Evolutionary conservation across 2,888 invertebrate species (phyloP).

Genomic region (Ectemnius continuus): DNA sequence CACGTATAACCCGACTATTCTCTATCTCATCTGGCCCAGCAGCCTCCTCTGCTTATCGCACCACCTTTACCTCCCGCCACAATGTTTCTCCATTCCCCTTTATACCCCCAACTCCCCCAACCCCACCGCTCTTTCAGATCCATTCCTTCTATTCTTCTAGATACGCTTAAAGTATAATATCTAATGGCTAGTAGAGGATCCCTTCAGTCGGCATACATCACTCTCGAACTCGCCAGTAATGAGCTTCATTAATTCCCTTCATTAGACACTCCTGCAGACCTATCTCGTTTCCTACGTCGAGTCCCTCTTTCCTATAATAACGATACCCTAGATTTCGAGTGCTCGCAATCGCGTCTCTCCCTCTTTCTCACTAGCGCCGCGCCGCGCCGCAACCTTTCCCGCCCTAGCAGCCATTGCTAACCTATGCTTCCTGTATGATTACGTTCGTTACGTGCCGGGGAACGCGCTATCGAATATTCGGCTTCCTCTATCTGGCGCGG

Average conservation of each 20-base stretch:
- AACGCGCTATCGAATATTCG: not conserved
- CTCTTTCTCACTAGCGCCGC: too few species aligned
- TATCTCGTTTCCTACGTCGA: conserved; percentile 18
- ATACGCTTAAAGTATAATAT: not conserved
- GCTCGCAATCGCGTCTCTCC: too few species aligned
- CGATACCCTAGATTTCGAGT: conserved; percentile 10
- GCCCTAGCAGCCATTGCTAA: conserved; percentile 1
- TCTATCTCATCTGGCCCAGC: conserved; percentile 55
- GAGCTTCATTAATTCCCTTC: conserved; percentile 50
- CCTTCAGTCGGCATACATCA: not conserved
- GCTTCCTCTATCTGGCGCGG: not conserved
- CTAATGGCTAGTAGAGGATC: not conserved
- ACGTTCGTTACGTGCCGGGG: conserved; percentile 9
- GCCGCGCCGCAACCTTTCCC: not conserved
- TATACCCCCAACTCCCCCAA: not conserved
- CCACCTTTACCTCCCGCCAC: not conserved
- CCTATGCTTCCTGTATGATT: conserved; percentile 13
- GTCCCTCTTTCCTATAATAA: conserved; percentile 28
- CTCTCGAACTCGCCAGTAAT: not conserved
- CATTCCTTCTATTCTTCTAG: not conserved
- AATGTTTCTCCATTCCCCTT: not conserved
- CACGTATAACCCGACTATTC: conserved; percentile 64
- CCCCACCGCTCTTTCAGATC: not conserved
- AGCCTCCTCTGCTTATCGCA: conserved; percentile 22
- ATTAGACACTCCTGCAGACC: conserved; percentile 36